Percentiles rank a stretch among this genome's conserved stretches.
Evolutionary conservation across 37 sponge, comb jelly and placozoan genomes (phyloP).

Genomic region (Eunapius fragilis): DNA sequence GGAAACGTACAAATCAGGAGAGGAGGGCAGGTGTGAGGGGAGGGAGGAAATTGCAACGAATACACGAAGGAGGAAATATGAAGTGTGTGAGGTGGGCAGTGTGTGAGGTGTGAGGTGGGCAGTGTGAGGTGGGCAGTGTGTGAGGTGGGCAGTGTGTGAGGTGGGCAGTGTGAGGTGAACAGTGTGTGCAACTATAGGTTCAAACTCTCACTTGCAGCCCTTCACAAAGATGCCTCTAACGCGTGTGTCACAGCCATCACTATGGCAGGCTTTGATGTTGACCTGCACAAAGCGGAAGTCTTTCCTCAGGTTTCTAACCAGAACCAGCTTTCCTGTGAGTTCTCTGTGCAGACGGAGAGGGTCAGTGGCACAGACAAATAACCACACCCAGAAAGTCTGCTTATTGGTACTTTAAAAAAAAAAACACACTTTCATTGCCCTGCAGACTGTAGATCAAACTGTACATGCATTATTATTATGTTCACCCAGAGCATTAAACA

Average conservation of each 20-base stretch:
- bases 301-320: conserved; percentile 30
- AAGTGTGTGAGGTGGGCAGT: not conserved
- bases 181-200: not conserved
- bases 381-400: too few species aligned
- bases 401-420: too few species aligned
- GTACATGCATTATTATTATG: too few species aligned
- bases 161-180: not conserved
- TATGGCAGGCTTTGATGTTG: conserved; percentile 78
- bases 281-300: conserved; percentile 68
- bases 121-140: not conserved
- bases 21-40: not conserved
- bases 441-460: too few species aligned
- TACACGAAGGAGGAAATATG: not conserved
- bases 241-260: conserved; percentile 85
- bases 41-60: not conserved
- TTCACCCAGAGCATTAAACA: too few species aligned
- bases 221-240: conserved; percentile 71
- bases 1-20: not conserved
- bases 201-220: conserved; percentile 74
- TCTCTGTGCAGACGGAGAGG: too few species aligned
- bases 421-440: too few species aligned
- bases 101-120: not conserved
- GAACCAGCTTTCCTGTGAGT: conserved; percentile 30
- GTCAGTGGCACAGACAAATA: too few species aligned
- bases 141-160: not conserved